A percentile compares a stretch with the other conserved stretches of the same genome.
phyloP scores from a whole-genome alignment of 2,113 vertebrate species.

The Entelurus aequoreus region DNA sequence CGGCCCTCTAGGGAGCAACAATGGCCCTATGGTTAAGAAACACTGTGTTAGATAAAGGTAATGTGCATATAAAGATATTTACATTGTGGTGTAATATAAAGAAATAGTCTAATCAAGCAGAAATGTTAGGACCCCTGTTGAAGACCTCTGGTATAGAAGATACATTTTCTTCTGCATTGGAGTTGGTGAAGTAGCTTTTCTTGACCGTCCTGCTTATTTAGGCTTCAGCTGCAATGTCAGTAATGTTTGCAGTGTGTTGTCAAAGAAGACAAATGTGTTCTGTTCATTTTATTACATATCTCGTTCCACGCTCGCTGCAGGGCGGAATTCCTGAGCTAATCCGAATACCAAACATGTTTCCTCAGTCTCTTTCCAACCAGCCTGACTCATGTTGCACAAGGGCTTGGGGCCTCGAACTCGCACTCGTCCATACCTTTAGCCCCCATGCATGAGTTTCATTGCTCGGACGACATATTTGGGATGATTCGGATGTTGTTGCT shows the following conservation, averaged over 20 bases:
- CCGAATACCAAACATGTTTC: slow-evolving; percentile 36
- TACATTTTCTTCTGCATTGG: no score
- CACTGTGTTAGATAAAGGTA: no score
- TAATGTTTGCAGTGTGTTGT: not conserved
- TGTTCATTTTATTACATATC: slow-evolving; percentile 7
- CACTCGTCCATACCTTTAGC: not conserved
- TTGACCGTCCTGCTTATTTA: not conserved
- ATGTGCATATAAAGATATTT: no score
- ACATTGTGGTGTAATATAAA: no score
- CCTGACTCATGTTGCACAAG: slow-evolving; percentile 12
- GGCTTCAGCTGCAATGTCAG: not conserved
- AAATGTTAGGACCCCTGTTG: no score
- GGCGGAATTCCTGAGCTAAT: slow-evolving; percentile 37
- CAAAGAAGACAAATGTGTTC: not conserved
- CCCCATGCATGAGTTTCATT: not conserved
- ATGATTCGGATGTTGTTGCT: not conserved
- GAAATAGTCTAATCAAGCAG: no score
- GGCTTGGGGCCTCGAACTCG: not conserved
- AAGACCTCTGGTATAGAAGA: no score
- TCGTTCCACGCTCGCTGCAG: slow-evolving; percentile 10
- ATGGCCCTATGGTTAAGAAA: no score
- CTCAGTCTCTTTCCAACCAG: slow-evolving; percentile 1
- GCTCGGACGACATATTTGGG: not conserved
- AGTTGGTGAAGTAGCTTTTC: not conserved
- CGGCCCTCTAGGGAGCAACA: no score